Evolutionary conservation across 1,140 invertebrate genomes (phyloP).

Genomic region (Rhagoletis pomonella): DNA sequence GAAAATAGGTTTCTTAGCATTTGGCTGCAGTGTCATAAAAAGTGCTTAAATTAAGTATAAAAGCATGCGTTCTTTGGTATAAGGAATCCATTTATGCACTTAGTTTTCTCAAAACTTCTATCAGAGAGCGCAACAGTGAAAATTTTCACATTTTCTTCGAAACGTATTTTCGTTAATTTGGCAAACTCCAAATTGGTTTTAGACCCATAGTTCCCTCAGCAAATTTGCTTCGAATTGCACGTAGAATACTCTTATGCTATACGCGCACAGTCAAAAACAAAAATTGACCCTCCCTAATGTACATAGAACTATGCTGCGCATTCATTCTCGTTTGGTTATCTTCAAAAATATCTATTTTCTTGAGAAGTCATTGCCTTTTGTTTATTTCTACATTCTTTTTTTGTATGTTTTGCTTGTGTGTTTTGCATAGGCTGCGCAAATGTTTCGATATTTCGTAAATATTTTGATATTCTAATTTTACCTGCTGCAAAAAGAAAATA

Average conservation of each 20-base stretch:
- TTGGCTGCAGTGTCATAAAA: no score
- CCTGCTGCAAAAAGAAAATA: constrained; percentile 5
- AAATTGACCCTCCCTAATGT: neutral
- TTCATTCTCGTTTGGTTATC: neutral
- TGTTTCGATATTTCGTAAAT: constrained; percentile 29
- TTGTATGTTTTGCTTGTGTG: neutral
- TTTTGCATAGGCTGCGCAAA: neutral
- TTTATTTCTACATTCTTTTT: neutral
- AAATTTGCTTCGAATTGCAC: no score
- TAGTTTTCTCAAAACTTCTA: no score
- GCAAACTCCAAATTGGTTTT: no score
- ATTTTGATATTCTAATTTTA: constrained; percentile 45
- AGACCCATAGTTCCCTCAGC: no score
- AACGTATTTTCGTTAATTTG: no score
- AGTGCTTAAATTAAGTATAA: no score
- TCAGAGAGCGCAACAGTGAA: no score
- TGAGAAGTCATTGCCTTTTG: neutral
- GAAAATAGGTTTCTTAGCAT: no score
- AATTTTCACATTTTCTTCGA: no score
- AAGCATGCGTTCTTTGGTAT: neutral
- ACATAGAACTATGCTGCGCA: neutral
- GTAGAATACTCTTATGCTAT: no score
- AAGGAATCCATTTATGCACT: no score
- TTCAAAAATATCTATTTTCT: neutral
- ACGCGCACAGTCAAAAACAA: neutral